Conservation (phyloP, 1,140 invertebrate species). For the Latrodectus geometricus region DNA sequence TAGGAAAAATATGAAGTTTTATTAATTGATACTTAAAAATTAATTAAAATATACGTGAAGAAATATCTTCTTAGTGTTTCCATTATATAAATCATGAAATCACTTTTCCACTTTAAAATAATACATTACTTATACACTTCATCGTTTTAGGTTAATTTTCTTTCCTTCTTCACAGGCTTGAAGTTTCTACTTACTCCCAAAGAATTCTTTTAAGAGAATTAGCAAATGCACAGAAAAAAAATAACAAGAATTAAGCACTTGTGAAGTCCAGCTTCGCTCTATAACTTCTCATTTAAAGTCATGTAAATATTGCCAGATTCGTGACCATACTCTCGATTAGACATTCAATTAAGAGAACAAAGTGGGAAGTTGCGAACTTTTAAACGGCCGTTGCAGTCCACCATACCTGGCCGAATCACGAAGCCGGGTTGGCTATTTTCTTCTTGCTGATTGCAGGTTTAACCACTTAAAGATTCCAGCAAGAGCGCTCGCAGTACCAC, state of each 20-base stretch:
- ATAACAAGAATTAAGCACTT: not conserved
- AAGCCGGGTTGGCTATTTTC: conserved; percentile 28
- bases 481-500: conserved; percentile 10
- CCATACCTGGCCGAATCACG: conserved; percentile 17
- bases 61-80: too few species aligned
- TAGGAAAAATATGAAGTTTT: too few species aligned
- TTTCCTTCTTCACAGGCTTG: not conserved
- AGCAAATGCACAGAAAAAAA: not conserved
- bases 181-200: not conserved
- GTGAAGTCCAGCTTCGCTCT: not conserved
- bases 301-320: conserved; percentile 29
- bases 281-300: conserved; percentile 1
- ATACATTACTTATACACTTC: not conserved
- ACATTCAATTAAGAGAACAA: conserved; percentile 52
- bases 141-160: not conserved
- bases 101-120: not conserved
- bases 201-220: too few species aligned
- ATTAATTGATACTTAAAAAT: too few species aligned
- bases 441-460: conserved; percentile 43
- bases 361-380: conserved; percentile 47
- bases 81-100: too few species aligned
- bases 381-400: conserved; percentile 28
- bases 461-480: conserved; percentile 35
- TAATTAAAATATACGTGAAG: too few species aligned
- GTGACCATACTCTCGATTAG: conserved; percentile 36